These are phyloP conservation scores for Talpa occidentalis DNA, from an alignment of 2,113 vertebrate genomes.

Conservation along the genomic window DNA sequence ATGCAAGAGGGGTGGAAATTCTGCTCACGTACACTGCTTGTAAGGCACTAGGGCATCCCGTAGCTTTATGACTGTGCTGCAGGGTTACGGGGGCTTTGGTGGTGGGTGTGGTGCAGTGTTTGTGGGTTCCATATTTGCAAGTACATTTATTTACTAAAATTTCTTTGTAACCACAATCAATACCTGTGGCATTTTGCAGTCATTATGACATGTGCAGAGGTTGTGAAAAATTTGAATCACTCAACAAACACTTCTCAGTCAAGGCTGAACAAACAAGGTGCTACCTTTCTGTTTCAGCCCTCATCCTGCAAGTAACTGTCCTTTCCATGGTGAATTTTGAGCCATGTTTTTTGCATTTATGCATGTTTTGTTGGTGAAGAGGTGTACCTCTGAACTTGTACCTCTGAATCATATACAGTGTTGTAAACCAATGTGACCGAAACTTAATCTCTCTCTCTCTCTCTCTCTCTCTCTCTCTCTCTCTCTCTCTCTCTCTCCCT, in stretches of 20 bases:
- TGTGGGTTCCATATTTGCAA: background rate
- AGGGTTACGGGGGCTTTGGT: background rate
- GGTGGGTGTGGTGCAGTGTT: background rate
- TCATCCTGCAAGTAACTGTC: background rate
- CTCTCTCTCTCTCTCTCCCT: too few relatives aligned
- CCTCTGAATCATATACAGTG: too few relatives aligned
- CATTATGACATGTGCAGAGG: background rate
- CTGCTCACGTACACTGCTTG: background rate
- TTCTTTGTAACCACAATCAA: background rate
- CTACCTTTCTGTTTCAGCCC: background rate
- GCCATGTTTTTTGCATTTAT: background rate
- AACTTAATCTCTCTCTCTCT: too few relatives aligned
- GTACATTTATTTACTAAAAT: background rate
- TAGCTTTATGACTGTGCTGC: too few relatives aligned
- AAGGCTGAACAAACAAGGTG: background rate
- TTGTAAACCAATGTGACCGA: background rate
- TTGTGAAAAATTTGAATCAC: background rate
- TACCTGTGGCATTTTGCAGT: background rate
- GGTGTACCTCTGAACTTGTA: too few relatives aligned
- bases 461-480: too few relatives aligned
- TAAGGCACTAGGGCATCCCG: background rate
- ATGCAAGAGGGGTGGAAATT: background rate
- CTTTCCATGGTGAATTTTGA: background rate
- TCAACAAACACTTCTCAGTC: background rate
- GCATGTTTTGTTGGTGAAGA: background rate